These are phyloP conservation scores for Xylocampa areola DNA, from an alignment of 2,888 invertebrate genomes.

Conservation along the genomic window DNA sequence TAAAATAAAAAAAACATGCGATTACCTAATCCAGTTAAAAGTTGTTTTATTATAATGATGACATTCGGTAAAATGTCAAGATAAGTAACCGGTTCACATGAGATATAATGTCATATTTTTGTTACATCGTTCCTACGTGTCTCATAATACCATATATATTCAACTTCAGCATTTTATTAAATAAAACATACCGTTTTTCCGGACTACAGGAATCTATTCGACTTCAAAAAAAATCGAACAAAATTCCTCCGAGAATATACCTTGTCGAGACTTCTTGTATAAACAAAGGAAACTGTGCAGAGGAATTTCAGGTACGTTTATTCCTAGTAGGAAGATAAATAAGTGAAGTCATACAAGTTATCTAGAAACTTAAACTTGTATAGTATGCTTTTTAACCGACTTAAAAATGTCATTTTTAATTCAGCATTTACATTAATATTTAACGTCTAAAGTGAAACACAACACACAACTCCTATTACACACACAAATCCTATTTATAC, in stretches of 20 bases:
- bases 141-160: too few species aligned
- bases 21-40: too few species aligned
- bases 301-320: constrained; percentile 32
- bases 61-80: too few species aligned
- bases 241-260: constrained; percentile 35
- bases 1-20: too few species aligned
- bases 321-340: constrained; percentile 37
- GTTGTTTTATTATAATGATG: too few species aligned
- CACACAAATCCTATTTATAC: too few species aligned
- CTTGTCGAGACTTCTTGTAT: constrained; percentile 35
- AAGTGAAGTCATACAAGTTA: constrained; percentile 23
- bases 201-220: constrained; percentile 32
- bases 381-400: neutral
- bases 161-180: constrained; percentile 14
- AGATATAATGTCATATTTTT: too few species aligned
- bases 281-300: constrained; percentile 37
- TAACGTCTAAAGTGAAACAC: too few species aligned
- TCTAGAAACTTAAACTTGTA: constrained; percentile 23
- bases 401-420: constrained; percentile 4
- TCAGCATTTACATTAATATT: too few species aligned
- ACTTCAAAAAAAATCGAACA: constrained; percentile 45
- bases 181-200: constrained; percentile 24
- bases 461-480: too few species aligned
- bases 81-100: too few species aligned
- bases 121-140: too few species aligned